These are phyloP conservation scores for Hanleya hanleyi DNA, from an alignment of 2,888 invertebrate species.

Conservation along the genomic window DNA sequence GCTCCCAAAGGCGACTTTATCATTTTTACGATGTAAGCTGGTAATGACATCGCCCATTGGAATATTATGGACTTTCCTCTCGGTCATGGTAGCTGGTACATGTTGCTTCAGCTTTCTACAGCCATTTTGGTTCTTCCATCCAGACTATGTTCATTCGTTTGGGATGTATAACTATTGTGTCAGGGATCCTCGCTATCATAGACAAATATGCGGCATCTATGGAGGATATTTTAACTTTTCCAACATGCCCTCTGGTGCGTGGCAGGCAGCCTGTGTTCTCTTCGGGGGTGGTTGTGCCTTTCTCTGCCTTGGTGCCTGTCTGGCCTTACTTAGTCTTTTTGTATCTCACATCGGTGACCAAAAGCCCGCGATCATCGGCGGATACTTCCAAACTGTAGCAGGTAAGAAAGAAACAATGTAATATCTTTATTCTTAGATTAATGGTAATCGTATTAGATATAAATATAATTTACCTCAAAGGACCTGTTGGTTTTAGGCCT, in stretches of 20 bases:
- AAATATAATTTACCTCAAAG: no score
- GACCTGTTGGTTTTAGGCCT: no score
- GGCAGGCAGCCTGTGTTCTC: constrained; percentile 68
- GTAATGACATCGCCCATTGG: background rate
- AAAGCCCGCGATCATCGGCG: constrained; percentile 54
- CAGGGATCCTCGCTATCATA: background rate
- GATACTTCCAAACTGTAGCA: constrained; percentile 66
- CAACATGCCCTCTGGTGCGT: constrained; percentile 61
- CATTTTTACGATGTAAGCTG: background rate
- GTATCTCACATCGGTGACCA: constrained; percentile 53
- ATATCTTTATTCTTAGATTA: no score
- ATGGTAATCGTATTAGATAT: no score
- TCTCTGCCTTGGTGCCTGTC: constrained; percentile 60
- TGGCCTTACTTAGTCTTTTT: constrained; percentile 59
- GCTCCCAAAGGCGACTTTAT: background rate
- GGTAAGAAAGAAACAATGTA: no score
- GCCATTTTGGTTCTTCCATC: constrained; percentile 72
- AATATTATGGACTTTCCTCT: constrained; percentile 71
- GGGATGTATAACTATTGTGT: constrained; percentile 64
- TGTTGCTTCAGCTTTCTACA: constrained; percentile 72
- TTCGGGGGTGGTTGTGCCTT: constrained; percentile 70
- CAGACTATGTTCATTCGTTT: constrained; percentile 52
- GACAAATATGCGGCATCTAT: constrained; percentile 49
- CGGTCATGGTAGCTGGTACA: constrained; percentile 69
- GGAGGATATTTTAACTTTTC: constrained; percentile 61